Evolutionary conservation across 2,797 vertebrate species (phyloP), one percentile per base, ranked within the genome.

Genomic region (Epinephelus awoara): DNA sequence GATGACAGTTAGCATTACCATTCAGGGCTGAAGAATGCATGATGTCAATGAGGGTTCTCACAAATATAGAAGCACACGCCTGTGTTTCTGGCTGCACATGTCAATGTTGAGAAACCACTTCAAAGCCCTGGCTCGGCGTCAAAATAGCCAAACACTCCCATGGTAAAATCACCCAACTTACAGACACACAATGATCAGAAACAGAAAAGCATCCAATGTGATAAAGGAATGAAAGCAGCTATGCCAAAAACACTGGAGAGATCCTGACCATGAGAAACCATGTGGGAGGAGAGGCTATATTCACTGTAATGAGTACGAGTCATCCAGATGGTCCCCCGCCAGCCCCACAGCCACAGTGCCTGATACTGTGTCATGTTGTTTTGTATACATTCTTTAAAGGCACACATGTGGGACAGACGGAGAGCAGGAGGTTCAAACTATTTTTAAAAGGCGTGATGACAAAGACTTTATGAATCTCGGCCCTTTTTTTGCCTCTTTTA

Each of bases 301-400:
- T 64, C 54, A 59, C 29, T 14, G 29, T 74, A 77, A 85, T 74
- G 63, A 83, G 52, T 18, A 58, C 75, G 61, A 88, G 77, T 77
- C 81, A 67, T 61, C 63, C 84, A 87, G 82, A 85, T 62, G 84
- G 72, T 80, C 72, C 67, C 70, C 51, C 0, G 50, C 46, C 83
- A 82, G 75, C 73, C 72, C 23, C 72, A 23, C 49, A 72, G 66
- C 65, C 78, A 71, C 66, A 81, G 55, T 69, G 75, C 85, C 73
- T 69, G 78, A 81, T 80, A 56, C 71, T 59, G 61, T 71, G 75
- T 88, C 82, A 73, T 82, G 85, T 77, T 88, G 83, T 84, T 83
- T 78, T 79, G 82, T 87, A 55, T 83, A 86, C 76, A 86, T 80
- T 85, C 75, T 61, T 85, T 7, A 74, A 44, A 67, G 38, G 68